Percentiles rank a stretch among this genome's conserved stretches.
phyloP scores from a whole-genome alignment of 2,797 vertebrate species.

The Tenualosa thibaudeaui region DNA sequence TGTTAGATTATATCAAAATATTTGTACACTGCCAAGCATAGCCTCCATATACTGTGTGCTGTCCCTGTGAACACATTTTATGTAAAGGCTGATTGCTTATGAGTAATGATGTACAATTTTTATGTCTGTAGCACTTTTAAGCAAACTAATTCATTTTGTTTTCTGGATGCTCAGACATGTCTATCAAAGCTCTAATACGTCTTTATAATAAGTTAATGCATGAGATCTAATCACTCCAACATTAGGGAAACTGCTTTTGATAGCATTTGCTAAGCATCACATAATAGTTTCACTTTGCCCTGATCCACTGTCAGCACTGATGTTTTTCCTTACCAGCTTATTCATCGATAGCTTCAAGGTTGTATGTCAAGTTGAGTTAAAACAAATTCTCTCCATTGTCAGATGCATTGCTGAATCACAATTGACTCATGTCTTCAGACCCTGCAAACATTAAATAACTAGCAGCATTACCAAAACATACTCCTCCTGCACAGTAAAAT shows the following conservation, averaged over 20 bases:
- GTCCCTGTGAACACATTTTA: not conserved
- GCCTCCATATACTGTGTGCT: not conserved
- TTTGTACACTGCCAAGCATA: not conserved
- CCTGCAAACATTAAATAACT: constrained; percentile 14
- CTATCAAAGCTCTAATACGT: not conserved
- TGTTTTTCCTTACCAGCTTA: constrained; percentile 24
- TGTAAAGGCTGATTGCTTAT: not conserved
- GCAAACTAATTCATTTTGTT: not conserved
- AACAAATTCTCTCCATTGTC: constrained; percentile 25
- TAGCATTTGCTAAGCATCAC: constrained; percentile 4
- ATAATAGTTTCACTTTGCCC: constrained; percentile 10
- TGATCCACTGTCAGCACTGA: constrained; percentile 21
- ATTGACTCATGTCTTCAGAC: constrained; percentile 21
- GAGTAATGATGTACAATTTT: not conserved
- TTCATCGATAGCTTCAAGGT: constrained; percentile 32
- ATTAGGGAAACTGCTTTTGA: not conserved
- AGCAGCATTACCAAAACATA: not conserved
- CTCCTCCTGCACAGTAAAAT: not conserved
- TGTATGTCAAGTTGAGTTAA: constrained; percentile 33
- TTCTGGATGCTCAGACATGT: not conserved
- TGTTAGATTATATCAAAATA: not conserved
- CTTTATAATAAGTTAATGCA: not conserved
- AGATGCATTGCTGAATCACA: constrained; percentile 30
- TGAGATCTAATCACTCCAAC: not conserved
- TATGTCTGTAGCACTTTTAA: not conserved